phyloP scores from a whole-genome alignment of 2,797 vertebrate genomes.

The Onychomys arenicola region DNA sequence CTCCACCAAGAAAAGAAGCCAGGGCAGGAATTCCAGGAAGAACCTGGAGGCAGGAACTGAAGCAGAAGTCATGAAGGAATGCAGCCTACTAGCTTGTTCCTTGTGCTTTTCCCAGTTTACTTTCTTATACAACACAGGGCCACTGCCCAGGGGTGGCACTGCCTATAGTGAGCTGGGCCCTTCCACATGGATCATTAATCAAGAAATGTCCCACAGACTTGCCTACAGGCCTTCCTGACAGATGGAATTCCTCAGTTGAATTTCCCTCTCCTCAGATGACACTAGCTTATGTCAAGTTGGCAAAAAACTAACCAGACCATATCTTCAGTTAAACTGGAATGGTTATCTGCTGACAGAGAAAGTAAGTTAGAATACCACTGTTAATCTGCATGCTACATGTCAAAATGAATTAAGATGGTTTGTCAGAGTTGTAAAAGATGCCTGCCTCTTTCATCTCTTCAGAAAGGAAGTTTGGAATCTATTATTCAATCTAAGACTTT shows the following conservation, averaged over 20 bases:
- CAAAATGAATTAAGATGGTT: background rate
- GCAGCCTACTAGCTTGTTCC: background rate
- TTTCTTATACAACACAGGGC: background rate
- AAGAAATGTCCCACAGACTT: background rate
- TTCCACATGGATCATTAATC: background rate
- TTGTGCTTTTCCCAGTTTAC: background rate
- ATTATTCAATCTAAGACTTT: conserved; percentile 4
- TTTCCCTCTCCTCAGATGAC: background rate
- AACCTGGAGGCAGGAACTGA: background rate
- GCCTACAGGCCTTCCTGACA: background rate
- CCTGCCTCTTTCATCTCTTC: background rate
- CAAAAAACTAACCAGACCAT: background rate
- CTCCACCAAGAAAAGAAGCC: background rate
- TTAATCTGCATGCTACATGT: background rate
- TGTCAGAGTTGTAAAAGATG: background rate
- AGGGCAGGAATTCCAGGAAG: background rate
- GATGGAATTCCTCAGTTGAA: background rate
- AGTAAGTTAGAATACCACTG: background rate
- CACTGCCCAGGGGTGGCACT: background rate
- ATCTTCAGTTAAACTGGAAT: background rate
- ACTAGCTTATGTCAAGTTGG: background rate
- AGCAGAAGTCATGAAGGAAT: background rate
- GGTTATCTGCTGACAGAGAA: background rate
- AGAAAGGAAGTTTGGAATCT: conserved; percentile 5
- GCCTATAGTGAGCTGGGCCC: background rate